These are phyloP conservation scores for Tauraco hartlaubi DNA, from an alignment of 2,797 vertebrate genomes.

Conservation along the genomic window DNA sequence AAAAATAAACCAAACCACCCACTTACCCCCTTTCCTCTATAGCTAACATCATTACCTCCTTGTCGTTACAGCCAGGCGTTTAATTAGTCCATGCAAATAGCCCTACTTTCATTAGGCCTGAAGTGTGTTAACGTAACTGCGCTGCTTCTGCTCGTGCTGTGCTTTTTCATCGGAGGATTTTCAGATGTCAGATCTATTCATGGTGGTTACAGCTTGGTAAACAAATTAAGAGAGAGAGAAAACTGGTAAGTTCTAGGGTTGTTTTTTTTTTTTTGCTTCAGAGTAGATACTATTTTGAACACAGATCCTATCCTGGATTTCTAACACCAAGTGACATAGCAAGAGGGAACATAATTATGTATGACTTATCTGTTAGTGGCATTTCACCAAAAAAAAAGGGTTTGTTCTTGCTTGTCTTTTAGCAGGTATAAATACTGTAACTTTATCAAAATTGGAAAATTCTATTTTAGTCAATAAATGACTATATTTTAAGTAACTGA, in stretches of 20 bases:
- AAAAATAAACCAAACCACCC: background rate
- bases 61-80: background rate
- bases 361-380: background rate
- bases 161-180: background rate
- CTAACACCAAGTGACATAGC: background rate
- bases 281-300: background rate
- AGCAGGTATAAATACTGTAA: background rate
- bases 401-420: background rate
- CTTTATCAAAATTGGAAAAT: background rate
- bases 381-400: background rate
- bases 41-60: background rate
- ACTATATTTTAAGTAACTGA: background rate
- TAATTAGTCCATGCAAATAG: conserved; percentile 20
- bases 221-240: background rate
- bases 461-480: background rate
- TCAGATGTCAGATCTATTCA: background rate
- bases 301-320: background rate
- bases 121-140: background rate
- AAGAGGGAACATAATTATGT: background rate
- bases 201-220: background rate
- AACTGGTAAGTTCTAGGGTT: rapidly evolving
- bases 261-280: background rate
- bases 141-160: background rate
- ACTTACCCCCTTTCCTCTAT: background rate
- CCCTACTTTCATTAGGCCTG: background rate